Percentiles rank a stretch among this genome's conserved stretches.
phyloP scores from a whole-genome alignment of 92 coral and sea anemone genomes.

The Scolanthus callimorphus region DNA sequence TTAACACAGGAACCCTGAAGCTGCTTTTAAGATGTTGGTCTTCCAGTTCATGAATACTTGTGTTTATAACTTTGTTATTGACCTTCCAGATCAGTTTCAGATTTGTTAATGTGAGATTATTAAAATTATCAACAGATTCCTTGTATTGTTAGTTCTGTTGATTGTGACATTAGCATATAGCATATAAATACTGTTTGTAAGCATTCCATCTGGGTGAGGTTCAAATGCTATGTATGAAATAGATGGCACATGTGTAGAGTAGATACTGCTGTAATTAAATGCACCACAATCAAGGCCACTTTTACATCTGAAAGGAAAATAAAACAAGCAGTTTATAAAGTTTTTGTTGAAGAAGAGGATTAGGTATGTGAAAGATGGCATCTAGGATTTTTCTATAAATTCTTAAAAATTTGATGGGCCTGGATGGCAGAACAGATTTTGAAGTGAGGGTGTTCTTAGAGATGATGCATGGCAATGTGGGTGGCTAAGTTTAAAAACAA shows the following conservation, averaged over 20 bases:
- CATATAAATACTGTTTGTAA: constrained; percentile 5
- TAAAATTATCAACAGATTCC: constrained; percentile 27
- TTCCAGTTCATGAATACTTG: constrained; percentile 5
- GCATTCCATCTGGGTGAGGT: constrained; percentile 9
- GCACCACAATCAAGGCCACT: constrained; percentile 35
- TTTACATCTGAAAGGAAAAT: constrained; percentile 30
- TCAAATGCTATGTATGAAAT: constrained; percentile 9
- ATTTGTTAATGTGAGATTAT: constrained; percentile 28
- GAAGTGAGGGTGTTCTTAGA: too few species aligned
- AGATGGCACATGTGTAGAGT: constrained; percentile 56
- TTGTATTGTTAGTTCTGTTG: constrained; percentile 13
- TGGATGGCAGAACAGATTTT: too few species aligned
- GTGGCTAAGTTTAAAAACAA: too few species aligned
- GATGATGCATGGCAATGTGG: too few species aligned
- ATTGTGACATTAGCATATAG: constrained; percentile 6
- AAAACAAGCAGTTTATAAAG: too few species aligned
- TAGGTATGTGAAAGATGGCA: too few species aligned
- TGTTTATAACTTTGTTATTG: neutral
- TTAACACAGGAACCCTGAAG: neutral
- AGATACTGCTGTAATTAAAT: constrained; percentile 24
- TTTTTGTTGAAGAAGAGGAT: too few species aligned
- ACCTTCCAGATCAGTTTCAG: constrained; percentile 38
- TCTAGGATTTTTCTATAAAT: too few species aligned
- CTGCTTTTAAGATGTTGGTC: constrained; percentile 19
- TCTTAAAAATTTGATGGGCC: too few species aligned